phyloP scores from a whole-genome alignment of 2,888 invertebrate species.

The Prionchulus punctatus region DNA sequence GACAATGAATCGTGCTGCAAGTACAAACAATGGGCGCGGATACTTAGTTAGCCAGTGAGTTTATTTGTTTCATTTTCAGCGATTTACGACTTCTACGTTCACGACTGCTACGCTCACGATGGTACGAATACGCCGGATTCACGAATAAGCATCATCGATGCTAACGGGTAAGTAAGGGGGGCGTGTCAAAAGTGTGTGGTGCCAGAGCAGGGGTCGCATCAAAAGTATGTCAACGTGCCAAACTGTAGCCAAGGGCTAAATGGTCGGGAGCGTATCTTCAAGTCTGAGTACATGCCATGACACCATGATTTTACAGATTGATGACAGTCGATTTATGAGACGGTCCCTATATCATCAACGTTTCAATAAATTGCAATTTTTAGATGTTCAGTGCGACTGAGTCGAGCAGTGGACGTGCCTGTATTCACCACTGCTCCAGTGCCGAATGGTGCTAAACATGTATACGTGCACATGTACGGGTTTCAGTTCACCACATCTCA shows the following conservation, averaged over 20 bases:
- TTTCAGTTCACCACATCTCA: conserved; percentile 15
- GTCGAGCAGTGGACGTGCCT: conserved; percentile 26
- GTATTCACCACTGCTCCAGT: conserved; percentile 19
- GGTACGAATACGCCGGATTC: conserved; percentile 25
- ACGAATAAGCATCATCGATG: conserved; percentile 23
- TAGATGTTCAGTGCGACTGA: conserved; percentile 23
- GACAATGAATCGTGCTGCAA: no score
- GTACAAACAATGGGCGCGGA: no score
- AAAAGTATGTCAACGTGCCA: no score
- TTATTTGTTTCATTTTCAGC: conserved; percentile 18
- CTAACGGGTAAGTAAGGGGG: conserved; percentile 27
- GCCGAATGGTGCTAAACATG: conserved; percentile 24
- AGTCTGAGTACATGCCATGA: no score
- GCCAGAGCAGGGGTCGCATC: no score
- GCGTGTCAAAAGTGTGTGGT: no score
- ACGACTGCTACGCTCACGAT: conserved; percentile 29
- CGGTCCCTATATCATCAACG: no score
- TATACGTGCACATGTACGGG: conserved; percentile 25
- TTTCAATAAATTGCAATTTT: not conserved
- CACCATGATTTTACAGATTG: no score
- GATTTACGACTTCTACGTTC: conserved; percentile 28
- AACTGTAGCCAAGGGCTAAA: no score
- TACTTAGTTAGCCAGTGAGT: no score
- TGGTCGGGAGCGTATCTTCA: no score
- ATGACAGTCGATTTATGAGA: no score